Conservation (phyloP, 2,888 invertebrate species). For the Halictus ligatus region DNA sequence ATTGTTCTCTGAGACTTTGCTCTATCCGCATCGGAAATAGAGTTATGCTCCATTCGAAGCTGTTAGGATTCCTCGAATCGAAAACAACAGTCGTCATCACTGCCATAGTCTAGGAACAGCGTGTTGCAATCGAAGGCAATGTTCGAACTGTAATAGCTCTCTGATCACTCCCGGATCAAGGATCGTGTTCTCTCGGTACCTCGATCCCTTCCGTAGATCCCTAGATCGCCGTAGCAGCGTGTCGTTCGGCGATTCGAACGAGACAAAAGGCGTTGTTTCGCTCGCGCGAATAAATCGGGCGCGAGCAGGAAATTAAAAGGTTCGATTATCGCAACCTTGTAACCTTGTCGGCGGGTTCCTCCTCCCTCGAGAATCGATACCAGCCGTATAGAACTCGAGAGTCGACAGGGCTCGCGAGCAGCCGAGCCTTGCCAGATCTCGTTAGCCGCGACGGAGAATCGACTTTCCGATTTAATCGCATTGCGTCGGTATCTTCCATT, state of each 20-base stretch:
- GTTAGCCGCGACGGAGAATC: constrained; percentile 51
- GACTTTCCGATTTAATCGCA: constrained; percentile 59
- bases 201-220: not conserved
- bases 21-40: too few species aligned
- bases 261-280: constrained; percentile 5
- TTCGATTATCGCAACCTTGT: constrained; percentile 74
- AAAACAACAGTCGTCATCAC: too few species aligned
- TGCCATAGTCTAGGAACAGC: too few species aligned
- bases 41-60: too few species aligned
- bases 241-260: not conserved
- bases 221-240: not conserved
- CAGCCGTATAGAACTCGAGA: constrained; percentile 37
- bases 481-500: constrained; percentile 53
- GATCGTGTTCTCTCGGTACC: not conserved
- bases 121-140: not conserved
- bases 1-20: too few species aligned
- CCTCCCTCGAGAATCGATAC: constrained; percentile 68
- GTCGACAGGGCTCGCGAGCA: constrained; percentile 43
- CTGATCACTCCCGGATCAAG: not conserved
- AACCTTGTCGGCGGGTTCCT: constrained; percentile 74
- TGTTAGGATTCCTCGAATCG: too few species aligned
- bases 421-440: constrained; percentile 60
- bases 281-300: constrained; percentile 57
- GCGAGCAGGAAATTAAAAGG: constrained; percentile 74
- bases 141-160: not conserved